A percentile compares a stretch with the other conserved stretches of the same genome.
Conservation (phyloP, 2,888 invertebrate genomes). For the Drosophila picticornis region DNA sequence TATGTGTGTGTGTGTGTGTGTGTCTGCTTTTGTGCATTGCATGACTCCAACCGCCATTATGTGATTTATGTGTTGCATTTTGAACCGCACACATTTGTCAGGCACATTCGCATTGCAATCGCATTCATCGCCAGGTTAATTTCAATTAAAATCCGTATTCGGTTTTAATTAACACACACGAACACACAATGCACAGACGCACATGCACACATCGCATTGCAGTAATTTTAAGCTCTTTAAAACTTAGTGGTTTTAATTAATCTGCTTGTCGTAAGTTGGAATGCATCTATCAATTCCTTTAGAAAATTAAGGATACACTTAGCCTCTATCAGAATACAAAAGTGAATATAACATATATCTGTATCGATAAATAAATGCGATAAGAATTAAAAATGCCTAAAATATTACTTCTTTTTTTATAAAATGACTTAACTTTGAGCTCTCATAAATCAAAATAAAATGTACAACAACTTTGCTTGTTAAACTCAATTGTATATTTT, state of each 20-base stretch:
- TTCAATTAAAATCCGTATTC: conserved; percentile 69
- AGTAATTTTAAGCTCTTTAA: conserved; percentile 4
- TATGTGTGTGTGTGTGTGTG: conserved; percentile 22
- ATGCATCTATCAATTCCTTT: neutral
- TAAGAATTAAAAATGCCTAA: neutral
- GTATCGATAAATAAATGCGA: neutral
- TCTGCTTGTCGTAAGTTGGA: neutral
- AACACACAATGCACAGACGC: neutral
- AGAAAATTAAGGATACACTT: neutral
- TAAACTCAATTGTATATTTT: conserved; percentile 23
- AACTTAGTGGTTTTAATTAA: neutral
- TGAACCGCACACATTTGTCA: conserved; percentile 59
- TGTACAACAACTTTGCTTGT: neutral
- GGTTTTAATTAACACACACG: conserved; percentile 63
- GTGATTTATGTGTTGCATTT: conserved; percentile 74
- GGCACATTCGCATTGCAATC: conserved; percentile 52
- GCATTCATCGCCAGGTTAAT: conserved; percentile 67
- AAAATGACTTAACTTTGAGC: neutral
- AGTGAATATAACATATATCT: neutral
- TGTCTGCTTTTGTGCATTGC: conserved; percentile 31
- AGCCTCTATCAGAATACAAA: neutral
- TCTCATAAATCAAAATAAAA: conserved; percentile 1
- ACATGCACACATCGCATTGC: neutral
- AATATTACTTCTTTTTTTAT: neutral
- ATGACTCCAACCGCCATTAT: conserved; percentile 65